These are phyloP conservation scores for Platyura marginata DNA, from an alignment of 1,140 invertebrate genomes.

Conservation along the genomic window DNA sequence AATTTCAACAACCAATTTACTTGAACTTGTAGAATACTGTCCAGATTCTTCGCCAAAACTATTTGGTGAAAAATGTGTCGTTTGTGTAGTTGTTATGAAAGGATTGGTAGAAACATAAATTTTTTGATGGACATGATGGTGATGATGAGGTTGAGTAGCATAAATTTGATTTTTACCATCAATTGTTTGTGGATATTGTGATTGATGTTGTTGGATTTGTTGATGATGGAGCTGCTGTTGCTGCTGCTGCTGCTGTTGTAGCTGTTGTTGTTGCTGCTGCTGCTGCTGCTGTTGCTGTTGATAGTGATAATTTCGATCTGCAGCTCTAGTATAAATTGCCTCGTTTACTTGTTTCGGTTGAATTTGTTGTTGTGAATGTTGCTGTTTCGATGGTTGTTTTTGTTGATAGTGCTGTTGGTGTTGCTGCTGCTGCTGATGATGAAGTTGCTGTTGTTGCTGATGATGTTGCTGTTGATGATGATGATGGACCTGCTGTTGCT, in stretches of 20 bases:
- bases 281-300: neutral
- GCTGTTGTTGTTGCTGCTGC: neutral
- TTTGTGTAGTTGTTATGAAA: constrained; percentile 21
- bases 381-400: neutral
- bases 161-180: constrained; percentile 4
- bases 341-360: neutral
- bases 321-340: constrained; percentile 11
- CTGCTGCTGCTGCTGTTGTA: neutral
- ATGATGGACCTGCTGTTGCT: constrained; percentile 5
- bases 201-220: neutral
- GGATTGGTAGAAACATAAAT: constrained; percentile 25
- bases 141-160: neutral
- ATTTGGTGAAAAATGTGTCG: neutral
- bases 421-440: constrained; percentile 3
- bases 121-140: constrained; percentile 23
- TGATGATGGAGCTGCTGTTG: neutral
- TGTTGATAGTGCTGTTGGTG: neutral
- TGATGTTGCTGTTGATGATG: constrained; percentile 3
- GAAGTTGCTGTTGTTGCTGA: constrained; percentile 1
- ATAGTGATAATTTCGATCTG: constrained; percentile 2
- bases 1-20: constrained; percentile 1
- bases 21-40: neutral
- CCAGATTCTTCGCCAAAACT: constrained; percentile 3
- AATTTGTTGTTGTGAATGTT: constrained; percentile 9
- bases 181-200: neutral